Evolutionary conservation across 64 coral and sea anemone species (phyloP), one percentile per base, ranked within the genome.

Genomic region (Anthopleura sola): DNA sequence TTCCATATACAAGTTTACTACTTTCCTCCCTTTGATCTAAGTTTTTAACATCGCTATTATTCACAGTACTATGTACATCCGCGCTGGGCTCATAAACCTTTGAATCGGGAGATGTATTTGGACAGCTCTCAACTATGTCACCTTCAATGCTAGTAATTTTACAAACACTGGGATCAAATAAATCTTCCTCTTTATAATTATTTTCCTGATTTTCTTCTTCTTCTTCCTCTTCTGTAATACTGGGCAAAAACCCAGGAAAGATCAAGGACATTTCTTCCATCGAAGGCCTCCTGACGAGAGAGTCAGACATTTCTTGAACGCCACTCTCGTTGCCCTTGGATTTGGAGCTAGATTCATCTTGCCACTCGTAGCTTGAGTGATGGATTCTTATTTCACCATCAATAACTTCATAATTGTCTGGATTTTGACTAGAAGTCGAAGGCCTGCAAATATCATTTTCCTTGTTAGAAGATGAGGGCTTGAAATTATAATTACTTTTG

Each of bases 211-310:
- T 79, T 5, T 48, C 76, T 54, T 84, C 93, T 54, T 87, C 93
- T 37, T 84, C 56, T 47, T 89, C 92, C 26, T 86, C 88, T 64
- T 94, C 94, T 39, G 85, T 82, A 48, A 95, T 95, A 78, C 79
- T 92, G 11, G 94, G 83, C 68, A 95, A 89, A 86, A 87, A 60
- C 24, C 94, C 94, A 38, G 94, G 94, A 23, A 95, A 95, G 60
- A 95, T 89, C 34, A 95, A 76, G 82, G 83, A 88, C 94, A 95
- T 95, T 78, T 95, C 91, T 82, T 95, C 94, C 94, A 95, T 95
- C 46, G 94, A 95, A 15, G 68, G 90, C 75, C 94, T 92, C 26
- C 94, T 82, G 75, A 48, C 83, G 75, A 84, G 23, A 17, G 29
- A 40, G 38, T 39, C 32, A 6, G 80, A 47, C 74, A 36, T 76